Evolutionary conservation across 2,888 invertebrate genomes (phyloP), one percentile per base, ranked within the genome.

Genomic region (Meloe dianella): DNA sequence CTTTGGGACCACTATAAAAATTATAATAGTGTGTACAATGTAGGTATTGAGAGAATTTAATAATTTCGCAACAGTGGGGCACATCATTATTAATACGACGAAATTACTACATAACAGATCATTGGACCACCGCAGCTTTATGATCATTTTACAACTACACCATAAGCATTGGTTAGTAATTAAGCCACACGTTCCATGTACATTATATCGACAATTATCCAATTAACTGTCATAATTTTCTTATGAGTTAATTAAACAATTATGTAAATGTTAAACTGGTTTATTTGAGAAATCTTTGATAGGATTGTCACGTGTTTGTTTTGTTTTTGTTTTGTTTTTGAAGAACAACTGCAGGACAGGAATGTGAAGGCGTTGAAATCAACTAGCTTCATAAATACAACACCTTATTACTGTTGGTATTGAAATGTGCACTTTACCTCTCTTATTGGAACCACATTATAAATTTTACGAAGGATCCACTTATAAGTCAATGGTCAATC

Each of bases 141-240:
- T 72, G 65, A 64, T 41, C 66, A 63, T 69, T 73, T 73, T 72
- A 73, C 70, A 67, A 65, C 72, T 61, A 60, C 71, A 58, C 60
- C 62, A 57, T 64, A 67, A 72, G 70, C 70, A 71, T 72, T 70
- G 63, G 70, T 35, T 69, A 61, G 71, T 75, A 77, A 75, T 77
- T 76, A 77, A 77, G 73, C 71, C 71, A 75, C 75, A 68, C 75
- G 69, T 75, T 75, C 75, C 75, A 74, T 75, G 75, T 74, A 75
- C 75, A 73, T 70, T 74, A 73, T 67, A 66, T 54, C 63, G 64
- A 72, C 67, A 71, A 61, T 68, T 67, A 72, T 65, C 47, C 65
- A 41, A 68, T 70, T 67, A 69, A 70, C 70, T 70, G 69, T 60
- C 67, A 62, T 68, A 67, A 65, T 65, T 47, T 60, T 57, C 60